Base-by-base conservation (phyloP, 2,888 invertebrate genomes). In the Dryomyza anilis region DNA sequence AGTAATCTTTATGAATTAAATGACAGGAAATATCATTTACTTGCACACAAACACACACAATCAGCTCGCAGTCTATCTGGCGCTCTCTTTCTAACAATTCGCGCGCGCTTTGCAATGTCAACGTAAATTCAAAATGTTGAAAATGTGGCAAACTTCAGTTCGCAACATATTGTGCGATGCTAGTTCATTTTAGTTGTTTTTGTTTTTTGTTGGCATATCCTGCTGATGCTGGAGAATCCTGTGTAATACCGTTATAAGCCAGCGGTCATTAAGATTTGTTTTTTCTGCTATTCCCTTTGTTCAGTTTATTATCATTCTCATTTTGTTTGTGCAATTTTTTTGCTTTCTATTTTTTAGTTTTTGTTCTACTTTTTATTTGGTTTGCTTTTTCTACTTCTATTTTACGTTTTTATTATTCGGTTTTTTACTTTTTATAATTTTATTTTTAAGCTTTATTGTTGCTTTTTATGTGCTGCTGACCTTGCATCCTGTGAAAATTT, bases 221-320 rank as follows among this genome's bases (percentile, higher is more conserved):
- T 43, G 16, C 27, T 21, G 27, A n/a, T 25, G 27, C 19, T 45
- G 53, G n/a, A 29, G 16, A 30, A 43, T 60, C 36, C 50, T 29
- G n/a, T 60, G 60, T 60, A 60, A 60, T 52, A 33, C 60, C 36
- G 36, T 50, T 48, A 23, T n/a, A 30, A 60, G 60, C 60, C 19
- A 36, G 48, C 48, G 50, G 60, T 60, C 50, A 60, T 60, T 60
- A 60, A 60, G 60, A 60, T 60, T 60, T 48, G 60, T 16, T 60
- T 21, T 53, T 30, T 19, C 4, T 55, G 16, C 23, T 19, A 10
- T 19, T n/a, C 6, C 36, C 36, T 12, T 29, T 23, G 33, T 21
- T 33, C 21, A 10, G 25, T 2, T 12, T 50, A 50, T 23, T 50
- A 25, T 10, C 25, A 4, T 25, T 25, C 50, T 25, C 14, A 25